Evolutionary conservation across 1,140 invertebrate genomes (phyloP).

Genomic region (Brachionus sp.): DNA sequence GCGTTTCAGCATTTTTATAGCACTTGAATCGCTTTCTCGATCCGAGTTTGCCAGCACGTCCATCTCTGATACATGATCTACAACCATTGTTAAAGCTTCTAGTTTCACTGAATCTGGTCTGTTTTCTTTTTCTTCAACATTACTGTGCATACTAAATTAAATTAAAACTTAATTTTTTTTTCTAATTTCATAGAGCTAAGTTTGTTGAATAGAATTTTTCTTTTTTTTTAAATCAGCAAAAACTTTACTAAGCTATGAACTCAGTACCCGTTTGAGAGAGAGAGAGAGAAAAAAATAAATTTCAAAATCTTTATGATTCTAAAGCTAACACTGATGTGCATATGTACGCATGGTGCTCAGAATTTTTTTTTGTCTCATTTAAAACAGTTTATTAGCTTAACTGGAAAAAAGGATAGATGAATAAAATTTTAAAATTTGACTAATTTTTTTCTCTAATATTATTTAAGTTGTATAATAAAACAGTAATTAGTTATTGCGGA

Average conservation of each 20-base stretch:
- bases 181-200: neutral
- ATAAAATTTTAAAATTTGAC: too few relatives aligned
- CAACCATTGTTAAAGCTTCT: neutral
- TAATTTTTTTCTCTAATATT: too few relatives aligned
- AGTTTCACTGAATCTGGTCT: neutral
- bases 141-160: neutral
- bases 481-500: too few relatives aligned
- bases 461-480: too few relatives aligned
- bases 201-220: neutral
- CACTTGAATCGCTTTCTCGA: neutral
- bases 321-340: too few relatives aligned
- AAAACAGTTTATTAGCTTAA: too few relatives aligned
- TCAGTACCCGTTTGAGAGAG: neutral
- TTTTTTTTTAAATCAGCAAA: neutral
- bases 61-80: neutral
- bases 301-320: neutral
- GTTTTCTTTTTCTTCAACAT: neutral
- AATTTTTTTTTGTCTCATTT: too few relatives aligned
- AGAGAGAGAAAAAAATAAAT: neutral
- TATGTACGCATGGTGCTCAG: too few relatives aligned
- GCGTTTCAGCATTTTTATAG: neutral
- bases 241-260: neutral
- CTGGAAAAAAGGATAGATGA: too few relatives aligned
- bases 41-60: neutral
- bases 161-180: neutral